These are phyloP conservation scores for Malaclemys terrapin DNA, from an alignment of 2,113 vertebrate species.

Conservation along the genomic window DNA sequence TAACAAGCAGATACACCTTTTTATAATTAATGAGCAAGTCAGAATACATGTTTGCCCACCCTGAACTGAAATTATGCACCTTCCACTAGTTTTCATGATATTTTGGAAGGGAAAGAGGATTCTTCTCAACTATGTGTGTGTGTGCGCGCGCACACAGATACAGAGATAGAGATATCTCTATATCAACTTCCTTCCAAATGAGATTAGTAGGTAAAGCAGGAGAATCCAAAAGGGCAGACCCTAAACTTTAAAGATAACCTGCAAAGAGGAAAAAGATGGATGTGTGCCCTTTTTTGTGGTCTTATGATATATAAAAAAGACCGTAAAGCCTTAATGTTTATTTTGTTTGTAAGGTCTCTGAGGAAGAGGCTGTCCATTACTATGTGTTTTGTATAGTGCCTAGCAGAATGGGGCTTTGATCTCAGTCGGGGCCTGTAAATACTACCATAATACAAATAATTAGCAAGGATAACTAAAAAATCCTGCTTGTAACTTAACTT, in stretches of 20 bases:
- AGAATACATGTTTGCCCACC: neutral
- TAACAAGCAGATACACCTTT: neutral
- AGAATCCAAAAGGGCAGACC: neutral
- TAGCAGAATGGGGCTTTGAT: neutral
- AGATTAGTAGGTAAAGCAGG: neutral
- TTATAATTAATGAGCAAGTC: constrained; percentile 16
- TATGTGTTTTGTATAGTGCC: neutral
- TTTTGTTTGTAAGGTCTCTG: neutral
- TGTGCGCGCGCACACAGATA: rapidly evolving
- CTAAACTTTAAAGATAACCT: neutral
- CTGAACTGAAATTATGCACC: neutral
- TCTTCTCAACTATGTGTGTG: neutral
- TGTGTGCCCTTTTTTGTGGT: neutral
- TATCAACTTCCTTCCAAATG: neutral
- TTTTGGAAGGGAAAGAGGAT: constrained; percentile 39
- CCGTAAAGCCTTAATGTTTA: neutral
- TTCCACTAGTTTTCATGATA: constrained; percentile 30
- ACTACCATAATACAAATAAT: neutral
- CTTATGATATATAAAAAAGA: neutral
- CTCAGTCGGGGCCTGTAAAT: neutral
- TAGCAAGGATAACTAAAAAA: neutral
- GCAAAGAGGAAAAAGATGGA: neutral
- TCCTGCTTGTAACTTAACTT: rapidly evolving
- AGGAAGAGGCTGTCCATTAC: neutral
- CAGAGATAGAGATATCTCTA: too few species aligned